Evolutionary conservation across 2,888 invertebrate genomes (phyloP).

Genomic region (Cremastobaeus sp.): DNA sequence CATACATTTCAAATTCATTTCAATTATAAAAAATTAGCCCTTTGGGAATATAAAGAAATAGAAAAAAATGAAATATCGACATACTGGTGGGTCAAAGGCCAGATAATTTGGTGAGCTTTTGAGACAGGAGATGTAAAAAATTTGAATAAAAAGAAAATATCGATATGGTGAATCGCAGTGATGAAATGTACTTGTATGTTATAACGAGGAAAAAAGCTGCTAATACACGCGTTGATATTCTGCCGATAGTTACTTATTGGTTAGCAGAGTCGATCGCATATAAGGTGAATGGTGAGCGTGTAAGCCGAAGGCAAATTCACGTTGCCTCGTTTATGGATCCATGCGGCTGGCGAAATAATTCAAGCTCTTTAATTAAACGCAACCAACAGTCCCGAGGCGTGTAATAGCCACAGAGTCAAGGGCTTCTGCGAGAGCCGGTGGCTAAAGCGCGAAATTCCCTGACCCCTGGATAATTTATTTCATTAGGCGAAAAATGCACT

Average conservation of each 20-base stretch:
- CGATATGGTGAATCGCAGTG: too few relatives aligned
- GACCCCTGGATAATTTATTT: slow-evolving; percentile 53
- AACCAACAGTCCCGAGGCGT: slow-evolving; percentile 47
- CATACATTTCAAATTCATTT: too few relatives aligned
- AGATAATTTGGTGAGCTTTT: too few relatives aligned
- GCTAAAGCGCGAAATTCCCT: slow-evolving; percentile 41
- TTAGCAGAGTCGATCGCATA: slow-evolving; percentile 18
- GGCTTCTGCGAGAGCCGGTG: slow-evolving; percentile 39
- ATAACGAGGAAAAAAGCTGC: too few relatives aligned
- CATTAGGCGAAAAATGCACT: slow-evolving; percentile 37
- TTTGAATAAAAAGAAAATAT: too few relatives aligned
- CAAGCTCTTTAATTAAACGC: slow-evolving; percentile 68
- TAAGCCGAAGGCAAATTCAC: slow-evolving; percentile 54
- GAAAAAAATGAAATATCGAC: too few relatives aligned
- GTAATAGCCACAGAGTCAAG: slow-evolving; percentile 47
- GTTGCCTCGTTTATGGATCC: slow-evolving; percentile 51
- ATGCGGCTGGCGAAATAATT: slow-evolving; percentile 63
- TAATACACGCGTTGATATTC: too few relatives aligned
- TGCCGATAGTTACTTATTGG: slow-evolving; percentile 16
- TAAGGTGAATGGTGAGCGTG: slow-evolving; percentile 26
- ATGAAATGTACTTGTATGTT: too few relatives aligned
- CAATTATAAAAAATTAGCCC: too few relatives aligned
- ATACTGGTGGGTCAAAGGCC: too few relatives aligned
- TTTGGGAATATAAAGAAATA: too few relatives aligned
- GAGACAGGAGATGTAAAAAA: too few relatives aligned